Percentiles rank a stretch among this genome's conserved stretches.
Evolutionary conservation across 2,797 vertebrate genomes (phyloP).

Genomic region (Danio jaintianensis): DNA sequence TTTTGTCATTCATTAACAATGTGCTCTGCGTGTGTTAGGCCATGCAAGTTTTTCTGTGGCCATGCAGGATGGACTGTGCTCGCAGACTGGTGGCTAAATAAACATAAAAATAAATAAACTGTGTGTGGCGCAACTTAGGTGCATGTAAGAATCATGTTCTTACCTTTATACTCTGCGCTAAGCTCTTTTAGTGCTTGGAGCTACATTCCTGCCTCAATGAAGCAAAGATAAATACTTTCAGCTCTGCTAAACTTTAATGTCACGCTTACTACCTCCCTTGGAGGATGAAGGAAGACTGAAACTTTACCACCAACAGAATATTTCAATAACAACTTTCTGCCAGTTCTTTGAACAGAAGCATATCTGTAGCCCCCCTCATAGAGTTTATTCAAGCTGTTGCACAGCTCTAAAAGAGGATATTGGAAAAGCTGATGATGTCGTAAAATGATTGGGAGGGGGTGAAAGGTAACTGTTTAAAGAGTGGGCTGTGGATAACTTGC

Average conservation of each 20-base stretch:
- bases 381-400: conserved; percentile 39
- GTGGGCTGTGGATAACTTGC: background rate
- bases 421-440: conserved; percentile 3
- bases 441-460: conserved; percentile 30
- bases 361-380: conserved; percentile 22
- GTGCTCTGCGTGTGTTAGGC: conserved; percentile 32
- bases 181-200: conserved; percentile 35
- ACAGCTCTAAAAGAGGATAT: conserved; percentile 11
- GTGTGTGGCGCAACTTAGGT: conserved; percentile 72
- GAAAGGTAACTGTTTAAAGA: conserved; percentile 18
- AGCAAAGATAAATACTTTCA: conserved; percentile 66
- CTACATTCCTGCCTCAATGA: conserved; percentile 59
- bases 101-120: no score
- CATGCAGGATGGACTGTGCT: conserved; percentile 59
- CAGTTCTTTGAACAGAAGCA: conserved; percentile 27
- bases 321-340: conserved; percentile 48
- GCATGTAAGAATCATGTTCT: conserved; percentile 19
- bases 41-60: conserved; percentile 52
- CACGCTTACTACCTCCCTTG: conserved; percentile 56
- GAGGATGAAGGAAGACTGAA: conserved; percentile 50
- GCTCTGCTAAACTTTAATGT: conserved; percentile 69
- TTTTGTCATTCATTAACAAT: conserved; percentile 41
- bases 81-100: conserved; percentile 68
- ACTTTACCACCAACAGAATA: conserved; percentile 53
- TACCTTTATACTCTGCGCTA: conserved; percentile 7